phyloP scores from a whole-genome alignment of 2,113 vertebrate genomes.

The Nibea coibor region DNA sequence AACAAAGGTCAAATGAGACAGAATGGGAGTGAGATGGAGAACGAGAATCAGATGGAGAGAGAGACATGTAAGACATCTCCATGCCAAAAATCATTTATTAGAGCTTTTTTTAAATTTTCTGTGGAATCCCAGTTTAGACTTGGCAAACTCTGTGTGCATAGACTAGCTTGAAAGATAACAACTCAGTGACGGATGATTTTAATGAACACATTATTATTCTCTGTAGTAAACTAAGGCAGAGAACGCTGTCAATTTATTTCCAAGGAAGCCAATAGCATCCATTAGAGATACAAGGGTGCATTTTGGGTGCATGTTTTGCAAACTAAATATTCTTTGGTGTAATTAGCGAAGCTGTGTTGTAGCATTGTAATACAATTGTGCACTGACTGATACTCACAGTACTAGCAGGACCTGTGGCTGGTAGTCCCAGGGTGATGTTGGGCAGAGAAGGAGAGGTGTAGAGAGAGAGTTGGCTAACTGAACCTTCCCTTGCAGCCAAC shows the following conservation, averaged over 20 bases:
- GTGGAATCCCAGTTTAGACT: neutral
- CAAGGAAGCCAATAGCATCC: neutral
- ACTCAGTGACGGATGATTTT: neutral
- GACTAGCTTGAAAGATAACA: neutral
- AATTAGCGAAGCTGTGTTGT: neutral
- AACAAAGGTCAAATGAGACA: constrained; percentile 48
- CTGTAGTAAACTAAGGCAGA: neutral
- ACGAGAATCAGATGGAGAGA: constrained; percentile 23
- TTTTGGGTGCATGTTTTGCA: neutral
- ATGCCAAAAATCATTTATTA: constrained; percentile 13
- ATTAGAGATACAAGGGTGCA: constrained; percentile 3
- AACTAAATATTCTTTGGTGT: neutral
- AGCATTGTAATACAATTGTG: neutral
- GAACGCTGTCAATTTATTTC: neutral
- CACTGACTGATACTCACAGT: constrained; percentile 84
- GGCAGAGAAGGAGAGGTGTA: constrained; percentile 97
- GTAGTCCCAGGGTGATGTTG: constrained; percentile 97
- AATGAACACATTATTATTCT: neutral
- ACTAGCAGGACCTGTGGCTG: constrained; percentile 90
- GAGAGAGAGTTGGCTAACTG: constrained; percentile 91
- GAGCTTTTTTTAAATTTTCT: neutral
- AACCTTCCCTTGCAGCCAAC: constrained; percentile 89
- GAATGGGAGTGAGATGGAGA: constrained; percentile 33
- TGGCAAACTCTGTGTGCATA: neutral
- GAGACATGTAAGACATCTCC: neutral